Base-by-base conservation (phyloP, 1,140 invertebrate species). In the Diachasmimorpha longicaudata region DNA sequence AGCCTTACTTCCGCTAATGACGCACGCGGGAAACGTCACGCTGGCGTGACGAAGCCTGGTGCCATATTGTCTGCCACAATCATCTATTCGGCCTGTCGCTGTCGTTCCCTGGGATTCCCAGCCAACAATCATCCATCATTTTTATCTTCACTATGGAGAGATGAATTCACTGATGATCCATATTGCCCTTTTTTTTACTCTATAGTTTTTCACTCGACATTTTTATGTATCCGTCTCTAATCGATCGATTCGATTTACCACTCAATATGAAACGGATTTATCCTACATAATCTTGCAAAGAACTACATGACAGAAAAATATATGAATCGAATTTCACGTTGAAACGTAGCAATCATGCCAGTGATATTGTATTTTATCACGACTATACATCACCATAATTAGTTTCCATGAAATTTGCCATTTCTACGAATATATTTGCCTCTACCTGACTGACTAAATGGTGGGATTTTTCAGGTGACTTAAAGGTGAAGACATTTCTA, bases 11-110 rank as follows among this genome's bases (percentile, higher is more conserved):
- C 85, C 85, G 85, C 84, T 83, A 84, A 85, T 85, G 85, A 85
- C 84, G 85, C 82, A 74, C 82, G 81, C 83, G 82, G 83, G 81
- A 84, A 86, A 87, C 84, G 85, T 87, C 85, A 87, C 82, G 80
- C 78, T 80, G 79, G 55, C 52, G 52, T 70, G 58, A 79, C 69
- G 78, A 44, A n/a, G 55, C 79, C 78, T 19, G 87, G 87, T 86
- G 86, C 87, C 87, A 89, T 88, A 82, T 89, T 89, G 87, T 89
- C 87, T 89, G 83, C 82, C 78, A 72, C 77, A 81, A 74, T 79
- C 78, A 85, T 85, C 82, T 82, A 81, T 75, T 76, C 78, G 80
- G 77, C 58, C 79, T 75, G 77, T 75, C 74, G 78, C 74, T 76
- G 77, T 77, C 78, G 80, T 77, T 78, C 71, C 79, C 75, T 76